These are phyloP conservation scores for Heliangelus exortis DNA, from an alignment of 2,797 vertebrate species.

Conservation along the genomic window DNA sequence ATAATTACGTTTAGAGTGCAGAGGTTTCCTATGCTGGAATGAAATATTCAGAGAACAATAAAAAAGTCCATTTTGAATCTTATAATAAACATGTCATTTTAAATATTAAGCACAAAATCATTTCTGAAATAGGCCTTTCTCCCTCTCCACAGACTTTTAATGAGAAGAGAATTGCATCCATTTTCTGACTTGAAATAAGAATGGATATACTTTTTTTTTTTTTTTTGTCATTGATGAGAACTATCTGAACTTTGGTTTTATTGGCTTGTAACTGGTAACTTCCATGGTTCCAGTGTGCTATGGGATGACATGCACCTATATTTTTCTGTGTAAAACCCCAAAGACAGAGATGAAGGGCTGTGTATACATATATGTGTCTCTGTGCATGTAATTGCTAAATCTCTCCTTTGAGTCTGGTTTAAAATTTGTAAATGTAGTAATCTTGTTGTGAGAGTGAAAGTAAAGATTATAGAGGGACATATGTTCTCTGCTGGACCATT, in stretches of 20 bases:
- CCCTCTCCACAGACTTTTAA: not conserved
- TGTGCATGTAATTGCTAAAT: not conserved
- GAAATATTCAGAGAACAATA: constrained; percentile 3
- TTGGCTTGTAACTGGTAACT: not conserved
- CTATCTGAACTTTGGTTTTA: not conserved
- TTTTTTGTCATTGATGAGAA: not conserved
- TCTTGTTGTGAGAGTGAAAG: not conserved
- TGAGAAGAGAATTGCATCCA: not conserved
- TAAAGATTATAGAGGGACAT: not conserved
- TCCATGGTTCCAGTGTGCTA: not conserved
- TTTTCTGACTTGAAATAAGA: not conserved
- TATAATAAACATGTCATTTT: not conserved
- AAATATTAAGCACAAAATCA: not conserved
- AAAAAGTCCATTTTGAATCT: not conserved
- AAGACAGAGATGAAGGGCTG: not conserved
- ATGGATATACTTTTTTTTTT: not conserved
- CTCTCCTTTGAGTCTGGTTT: not conserved
- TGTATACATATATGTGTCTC: fast-evolving
- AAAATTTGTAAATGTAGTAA: not conserved
- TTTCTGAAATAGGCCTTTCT: not conserved
- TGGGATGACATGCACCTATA: not conserved
- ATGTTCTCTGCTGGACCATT: not conserved
- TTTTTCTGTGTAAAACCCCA: not conserved
- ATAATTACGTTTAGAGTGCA: not conserved
- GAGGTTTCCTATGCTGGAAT: not conserved